A percentile compares a stretch with the other conserved stretches of the same genome.
These are phyloP conservation scores for Perccottus glenii DNA, from an alignment of 2,113 vertebrate genomes.

Conservation along the genomic window DNA sequence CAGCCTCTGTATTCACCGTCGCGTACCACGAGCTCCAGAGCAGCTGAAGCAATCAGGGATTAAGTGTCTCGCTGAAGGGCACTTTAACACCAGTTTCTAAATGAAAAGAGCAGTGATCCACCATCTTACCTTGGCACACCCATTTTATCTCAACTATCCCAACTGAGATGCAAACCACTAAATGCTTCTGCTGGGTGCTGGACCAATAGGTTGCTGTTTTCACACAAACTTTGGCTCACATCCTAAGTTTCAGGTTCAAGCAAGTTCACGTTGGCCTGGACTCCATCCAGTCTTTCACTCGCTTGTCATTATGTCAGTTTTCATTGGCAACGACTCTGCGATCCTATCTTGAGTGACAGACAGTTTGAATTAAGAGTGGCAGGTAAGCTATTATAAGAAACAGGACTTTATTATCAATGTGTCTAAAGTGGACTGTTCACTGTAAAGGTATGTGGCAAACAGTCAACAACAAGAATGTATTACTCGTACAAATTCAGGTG, in stretches of 20 bases:
- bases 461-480: neutral
- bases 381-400: constrained; percentile 32
- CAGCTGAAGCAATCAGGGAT: constrained; percentile 38
- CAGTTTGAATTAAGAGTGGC: constrained; percentile 25
- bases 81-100: constrained; percentile 34
- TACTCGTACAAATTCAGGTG: constrained; percentile 6
- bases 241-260: constrained; percentile 35
- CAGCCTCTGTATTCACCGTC: constrained; percentile 25
- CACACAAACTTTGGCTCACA: constrained; percentile 6
- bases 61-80: constrained; percentile 47
- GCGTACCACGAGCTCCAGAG: constrained; percentile 25
- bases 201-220: neutral
- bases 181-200: constrained; percentile 2
- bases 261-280: constrained; percentile 46
- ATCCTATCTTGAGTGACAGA: constrained; percentile 55
- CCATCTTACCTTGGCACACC: constrained; percentile 6
- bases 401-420: constrained; percentile 21
- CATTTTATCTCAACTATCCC: neutral
- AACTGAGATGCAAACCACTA: neutral
- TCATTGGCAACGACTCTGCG: constrained; percentile 25
- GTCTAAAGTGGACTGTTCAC: constrained; percentile 18
- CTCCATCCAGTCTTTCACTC: constrained; percentile 40
- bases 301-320: constrained; percentile 31
- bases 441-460: neutral
- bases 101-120: constrained; percentile 24